Conservation (phyloP, 2,888 invertebrate species). For the Vandiemenella viatica region DNA sequence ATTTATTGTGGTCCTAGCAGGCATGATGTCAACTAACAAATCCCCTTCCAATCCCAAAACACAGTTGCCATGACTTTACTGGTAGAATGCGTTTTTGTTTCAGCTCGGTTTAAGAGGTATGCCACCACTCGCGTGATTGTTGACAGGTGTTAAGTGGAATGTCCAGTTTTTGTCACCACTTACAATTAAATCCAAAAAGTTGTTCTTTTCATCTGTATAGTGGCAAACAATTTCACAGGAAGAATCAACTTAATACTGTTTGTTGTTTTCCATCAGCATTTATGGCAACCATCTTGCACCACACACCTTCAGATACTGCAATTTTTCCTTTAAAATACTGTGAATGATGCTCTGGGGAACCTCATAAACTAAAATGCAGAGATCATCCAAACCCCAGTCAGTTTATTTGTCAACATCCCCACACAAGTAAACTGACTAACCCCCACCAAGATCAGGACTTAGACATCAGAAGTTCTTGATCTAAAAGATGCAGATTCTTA, state of each 20-base stretch:
- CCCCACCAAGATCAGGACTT: too few relatives aligned
- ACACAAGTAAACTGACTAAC: too few relatives aligned
- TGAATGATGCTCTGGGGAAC: neutral
- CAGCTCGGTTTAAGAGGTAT: neutral
- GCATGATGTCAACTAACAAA: neutral
- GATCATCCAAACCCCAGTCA: neutral
- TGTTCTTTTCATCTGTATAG: neutral
- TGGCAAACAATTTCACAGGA: conserved; percentile 1
- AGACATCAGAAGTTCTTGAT: too few relatives aligned
- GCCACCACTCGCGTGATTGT: neutral
- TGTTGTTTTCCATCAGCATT: neutral
- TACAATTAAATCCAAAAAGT: neutral
- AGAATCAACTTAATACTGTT: neutral
- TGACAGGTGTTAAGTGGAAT: neutral
- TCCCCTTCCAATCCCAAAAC: neutral
- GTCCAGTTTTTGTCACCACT: neutral
- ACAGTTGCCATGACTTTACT: neutral
- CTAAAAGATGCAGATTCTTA: too few relatives aligned
- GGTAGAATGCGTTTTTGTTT: neutral
- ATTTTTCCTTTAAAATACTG: conserved; percentile 1
- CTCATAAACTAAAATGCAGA: conserved; percentile 1
- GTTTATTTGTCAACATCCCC: too few relatives aligned
- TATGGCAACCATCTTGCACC: conserved; percentile 1
- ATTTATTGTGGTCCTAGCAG: neutral
- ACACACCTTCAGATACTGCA: conserved; percentile 8